These are phyloP conservation scores for Aphaenogaster rudis DNA, from an alignment of 1,140 invertebrate species.

Conservation along the genomic window DNA sequence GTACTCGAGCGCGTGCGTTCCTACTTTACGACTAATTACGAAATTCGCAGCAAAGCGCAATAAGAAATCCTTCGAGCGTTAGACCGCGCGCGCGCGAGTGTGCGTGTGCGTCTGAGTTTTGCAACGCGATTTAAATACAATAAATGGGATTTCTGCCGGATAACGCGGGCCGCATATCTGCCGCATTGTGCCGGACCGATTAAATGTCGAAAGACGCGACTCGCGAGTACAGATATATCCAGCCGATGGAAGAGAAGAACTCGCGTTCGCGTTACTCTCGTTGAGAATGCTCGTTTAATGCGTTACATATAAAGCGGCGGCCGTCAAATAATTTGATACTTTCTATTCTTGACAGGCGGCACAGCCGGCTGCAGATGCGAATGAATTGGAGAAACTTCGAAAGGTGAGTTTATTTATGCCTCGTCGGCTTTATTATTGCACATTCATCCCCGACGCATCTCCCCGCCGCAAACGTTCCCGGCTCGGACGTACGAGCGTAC, in stretches of 20 bases:
- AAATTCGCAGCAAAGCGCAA: conserved; percentile 54
- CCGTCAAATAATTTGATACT: conserved; percentile 58
- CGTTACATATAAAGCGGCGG: conserved; percentile 13
- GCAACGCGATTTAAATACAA: conserved; percentile 81
- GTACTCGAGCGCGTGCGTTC: conserved; percentile 28
- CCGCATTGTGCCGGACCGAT: conserved; percentile 36
- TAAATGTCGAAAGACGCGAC: conserved; percentile 49
- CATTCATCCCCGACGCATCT: conserved; percentile 38
- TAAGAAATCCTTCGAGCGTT: conserved; percentile 48
- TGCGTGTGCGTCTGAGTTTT: conserved; percentile 56
- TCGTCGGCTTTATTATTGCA: conserved; percentile 54
- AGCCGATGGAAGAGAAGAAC: no score
- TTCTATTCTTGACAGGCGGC: conserved; percentile 64
- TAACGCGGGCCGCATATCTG: neutral
- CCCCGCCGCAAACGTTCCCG: conserved; percentile 33
- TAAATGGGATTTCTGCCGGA: conserved; percentile 64
- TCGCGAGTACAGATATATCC: neutral
- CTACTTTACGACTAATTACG: conserved; percentile 58
- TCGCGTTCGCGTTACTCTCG: conserved; percentile 5
- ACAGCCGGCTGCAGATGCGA: conserved; percentile 56
- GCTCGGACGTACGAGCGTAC: neutral
- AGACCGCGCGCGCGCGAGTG: conserved; percentile 20
- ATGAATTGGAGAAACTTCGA: conserved; percentile 78
- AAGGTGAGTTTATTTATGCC: conserved; percentile 75
- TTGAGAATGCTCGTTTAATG: conserved; percentile 17